These are phyloP conservation scores for Amorpha juglandis DNA, from an alignment of 2,888 invertebrate species.

Conservation along the genomic window DNA sequence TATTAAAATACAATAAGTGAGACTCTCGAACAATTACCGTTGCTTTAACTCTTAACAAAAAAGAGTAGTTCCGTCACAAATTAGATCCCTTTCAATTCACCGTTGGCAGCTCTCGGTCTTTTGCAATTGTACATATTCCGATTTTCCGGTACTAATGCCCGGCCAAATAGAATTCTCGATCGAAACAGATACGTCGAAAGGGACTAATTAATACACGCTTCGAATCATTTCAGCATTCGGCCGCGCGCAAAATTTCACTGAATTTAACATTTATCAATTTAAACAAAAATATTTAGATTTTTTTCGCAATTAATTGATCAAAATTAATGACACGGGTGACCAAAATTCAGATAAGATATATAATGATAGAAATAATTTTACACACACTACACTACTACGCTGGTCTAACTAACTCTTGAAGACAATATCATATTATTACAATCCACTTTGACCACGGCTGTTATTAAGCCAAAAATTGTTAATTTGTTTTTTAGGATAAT, in stretches of 20 bases:
- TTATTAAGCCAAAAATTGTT: no score
- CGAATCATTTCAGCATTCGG: slow-evolving; percentile 23
- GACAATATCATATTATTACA: no score
- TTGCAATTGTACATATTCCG: slow-evolving; percentile 25
- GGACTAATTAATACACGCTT: slow-evolving; percentile 44
- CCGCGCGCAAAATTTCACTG: slow-evolving; percentile 21
- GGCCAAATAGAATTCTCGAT: slow-evolving; percentile 42
- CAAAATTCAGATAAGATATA: no score
- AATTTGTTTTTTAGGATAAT: no score
- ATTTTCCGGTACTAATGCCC: slow-evolving; percentile 38
- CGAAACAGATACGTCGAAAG: slow-evolving; percentile 40
- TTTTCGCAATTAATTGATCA: not conserved
- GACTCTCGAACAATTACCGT: no score
- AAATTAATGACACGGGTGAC: no score
- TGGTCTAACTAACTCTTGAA: no score
- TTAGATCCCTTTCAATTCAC: not conserved
- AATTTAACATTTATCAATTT: slow-evolving; percentile 24
- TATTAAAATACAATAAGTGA: no score
- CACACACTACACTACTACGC: no score
- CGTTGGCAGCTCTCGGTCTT: slow-evolving; percentile 29
- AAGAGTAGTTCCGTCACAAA: no score
- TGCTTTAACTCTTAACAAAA: not conserved
- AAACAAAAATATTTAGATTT: slow-evolving; percentile 1
- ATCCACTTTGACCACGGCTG: no score
- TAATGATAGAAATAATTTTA: no score